Evolutionary conservation across 37 sponge, comb jelly and placozoan species (phyloP).

Genomic region (Halichondria panicea): DNA sequence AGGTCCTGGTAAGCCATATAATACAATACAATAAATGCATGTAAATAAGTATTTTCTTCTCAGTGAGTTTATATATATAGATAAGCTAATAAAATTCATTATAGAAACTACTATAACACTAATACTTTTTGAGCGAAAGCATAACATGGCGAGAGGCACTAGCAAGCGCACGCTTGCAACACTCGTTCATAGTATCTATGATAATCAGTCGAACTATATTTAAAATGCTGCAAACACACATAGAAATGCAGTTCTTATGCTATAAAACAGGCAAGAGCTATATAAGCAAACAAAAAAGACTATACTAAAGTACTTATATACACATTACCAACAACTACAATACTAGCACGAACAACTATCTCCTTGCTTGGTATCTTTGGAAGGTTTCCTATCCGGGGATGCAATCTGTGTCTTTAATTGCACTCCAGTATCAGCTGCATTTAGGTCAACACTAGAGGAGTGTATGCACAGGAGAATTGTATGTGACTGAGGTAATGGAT

Average conservation of each 20-base stretch:
- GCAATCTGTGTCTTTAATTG: conserved; percentile 78
- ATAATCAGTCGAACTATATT: no score
- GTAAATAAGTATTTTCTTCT: no score
- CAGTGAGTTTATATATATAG: no score
- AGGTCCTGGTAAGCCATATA: no score
- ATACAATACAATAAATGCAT: no score
- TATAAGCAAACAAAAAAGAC: background rate
- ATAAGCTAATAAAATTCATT: no score
- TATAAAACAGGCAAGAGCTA: background rate
- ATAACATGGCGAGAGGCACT: no score
- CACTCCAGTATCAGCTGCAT: conserved; percentile 95
- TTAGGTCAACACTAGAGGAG: conserved; percentile 82
- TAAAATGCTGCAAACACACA: background rate
- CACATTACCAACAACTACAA: conserved; percentile 10
- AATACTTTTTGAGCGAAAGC: no score
- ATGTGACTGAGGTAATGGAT: background rate
- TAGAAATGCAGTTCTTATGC: background rate
- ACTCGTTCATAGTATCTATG: no score
- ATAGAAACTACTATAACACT: no score
- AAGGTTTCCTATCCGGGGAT: conserved; percentile 34
- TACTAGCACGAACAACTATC: conserved; percentile 11
- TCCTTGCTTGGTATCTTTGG: conserved; percentile 23
- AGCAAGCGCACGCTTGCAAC: no score
- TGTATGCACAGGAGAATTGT: background rate
- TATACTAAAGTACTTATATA: conserved; percentile 6